Conservation (phyloP, 2,797 vertebrate genomes). For the Enteromius afrohamiltoni region DNA sequence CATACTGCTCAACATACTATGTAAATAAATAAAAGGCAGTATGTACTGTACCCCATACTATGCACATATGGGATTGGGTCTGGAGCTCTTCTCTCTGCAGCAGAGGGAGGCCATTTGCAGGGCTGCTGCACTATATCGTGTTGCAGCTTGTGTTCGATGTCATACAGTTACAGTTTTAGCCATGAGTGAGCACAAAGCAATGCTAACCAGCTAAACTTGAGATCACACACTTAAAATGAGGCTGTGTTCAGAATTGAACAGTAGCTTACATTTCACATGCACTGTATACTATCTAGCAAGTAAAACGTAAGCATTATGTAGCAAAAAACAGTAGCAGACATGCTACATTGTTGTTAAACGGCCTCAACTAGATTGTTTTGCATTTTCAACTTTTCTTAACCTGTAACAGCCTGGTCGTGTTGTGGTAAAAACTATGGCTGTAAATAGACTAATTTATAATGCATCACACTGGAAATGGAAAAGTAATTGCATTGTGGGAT, state of each 20-base stretch:
- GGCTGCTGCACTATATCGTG: constrained; percentile 39
- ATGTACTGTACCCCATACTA: neutral
- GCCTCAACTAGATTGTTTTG: neutral
- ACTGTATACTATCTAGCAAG: neutral
- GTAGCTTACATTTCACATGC: neutral
- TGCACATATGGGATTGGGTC: neutral
- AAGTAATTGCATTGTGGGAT: constrained; percentile 2
- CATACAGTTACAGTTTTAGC: constrained; percentile 52
- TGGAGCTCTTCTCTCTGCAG: constrained; percentile 12
- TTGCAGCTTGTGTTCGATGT: constrained; percentile 56
- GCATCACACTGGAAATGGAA: neutral
- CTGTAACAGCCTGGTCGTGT: neutral
- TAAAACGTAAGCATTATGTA: neutral
- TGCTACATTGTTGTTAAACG: neutral
- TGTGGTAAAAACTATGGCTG: neutral
- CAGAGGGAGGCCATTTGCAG: constrained; percentile 29
- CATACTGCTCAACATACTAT: neutral
- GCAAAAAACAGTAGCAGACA: neutral
- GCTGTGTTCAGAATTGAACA: constrained; percentile 13
- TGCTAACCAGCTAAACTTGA: constrained; percentile 52
- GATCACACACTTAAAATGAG: constrained; percentile 40
- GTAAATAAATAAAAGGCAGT: neutral
- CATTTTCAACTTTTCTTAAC: constrained; percentile 9
- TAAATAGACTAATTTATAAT: neutral
- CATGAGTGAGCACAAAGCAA: constrained; percentile 43